Evolutionary conservation across 2,797 vertebrate species (phyloP), one percentile per base, ranked within the genome.

Genomic region (Sebastes variabilis): DNA sequence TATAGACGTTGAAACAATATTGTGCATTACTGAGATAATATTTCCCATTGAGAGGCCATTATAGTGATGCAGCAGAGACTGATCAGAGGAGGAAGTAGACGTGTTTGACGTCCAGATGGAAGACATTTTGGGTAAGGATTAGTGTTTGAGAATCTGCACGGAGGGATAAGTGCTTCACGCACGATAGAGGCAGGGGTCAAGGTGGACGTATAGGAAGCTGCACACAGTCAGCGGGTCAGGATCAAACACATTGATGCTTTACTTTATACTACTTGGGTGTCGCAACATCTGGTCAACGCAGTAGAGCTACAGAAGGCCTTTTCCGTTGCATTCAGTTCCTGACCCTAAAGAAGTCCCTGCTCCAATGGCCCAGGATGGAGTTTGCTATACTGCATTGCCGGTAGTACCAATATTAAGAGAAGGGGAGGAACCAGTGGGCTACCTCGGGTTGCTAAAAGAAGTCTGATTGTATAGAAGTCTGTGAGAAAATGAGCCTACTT

Each of bases 111-210:
- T 32, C 56, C 81, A 56, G 46, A 64, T 72, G 69, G 80, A 59
- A 58, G 66, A 49, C 80, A 61, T 34, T 64, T 22, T 27, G 60
- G 66, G 81, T 20, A 36, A 3, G 34, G 61, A 12, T 1, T 66
- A 13, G 14, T 3, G 64, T 60, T 46, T 52, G 54, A 38, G 76
- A 49, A 6, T 46, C 52, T 1, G 58, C 64, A 6, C 1, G 16
- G 59, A 49, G 67, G 76, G 80, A 59, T 69, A 79, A 82, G 82
- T 65, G 66, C 54, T 77, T 73, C 62, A 54, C 34, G 72, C 52
- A 36, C 20, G 7, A 8, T 66, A 56, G 59, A 52, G 60, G 52
- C n/a, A 0, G 29, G 24, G 75, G 72, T 81, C 73, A 54, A 38
- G 55, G 27, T 65, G 56, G 46, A 42, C 24, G 42, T 32, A 49